Percentiles rank a stretch among this genome's conserved stretches.
These are phyloP conservation scores for Saimiri boliviensis DNA, from an alignment of 2,113 vertebrate genomes.

Conservation along the genomic window DNA sequence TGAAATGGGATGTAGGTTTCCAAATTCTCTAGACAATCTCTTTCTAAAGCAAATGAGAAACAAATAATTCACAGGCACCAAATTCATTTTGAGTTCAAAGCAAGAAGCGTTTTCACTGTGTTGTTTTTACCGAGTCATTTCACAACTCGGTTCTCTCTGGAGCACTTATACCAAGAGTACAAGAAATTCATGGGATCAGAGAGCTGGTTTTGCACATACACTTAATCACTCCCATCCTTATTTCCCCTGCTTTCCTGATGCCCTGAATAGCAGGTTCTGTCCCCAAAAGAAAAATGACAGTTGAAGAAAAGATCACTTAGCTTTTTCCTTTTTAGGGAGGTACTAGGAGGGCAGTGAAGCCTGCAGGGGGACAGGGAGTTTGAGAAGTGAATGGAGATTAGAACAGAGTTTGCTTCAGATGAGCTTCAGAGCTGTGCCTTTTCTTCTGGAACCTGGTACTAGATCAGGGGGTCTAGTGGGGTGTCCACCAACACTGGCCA, in stretches of 20 bases:
- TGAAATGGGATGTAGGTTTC: conserved; percentile 44
- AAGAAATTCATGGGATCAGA: not conserved
- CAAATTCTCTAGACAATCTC: conserved; percentile 42
- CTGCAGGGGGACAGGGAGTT: not conserved
- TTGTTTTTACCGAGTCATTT: not conserved
- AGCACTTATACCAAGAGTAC: not conserved
- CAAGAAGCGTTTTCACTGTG: not conserved
- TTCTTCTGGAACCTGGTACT: not conserved
- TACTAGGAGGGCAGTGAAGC: not conserved
- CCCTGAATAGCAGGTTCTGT: not conserved
- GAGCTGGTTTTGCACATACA: not conserved
- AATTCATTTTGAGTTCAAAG: not conserved
- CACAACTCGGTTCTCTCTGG: not conserved
- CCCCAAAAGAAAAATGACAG: not conserved
- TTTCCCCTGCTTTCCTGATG: not conserved
- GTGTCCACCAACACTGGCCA: not conserved
- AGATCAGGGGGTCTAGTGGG: not conserved
- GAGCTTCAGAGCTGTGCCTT: not conserved
- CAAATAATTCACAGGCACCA: conserved; percentile 52
- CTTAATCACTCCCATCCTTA: not conserved
- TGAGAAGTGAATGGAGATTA: not conserved
- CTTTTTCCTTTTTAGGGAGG: not conserved
- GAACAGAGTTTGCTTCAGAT: not conserved
- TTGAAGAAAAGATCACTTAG: not conserved
- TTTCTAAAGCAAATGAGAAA: conserved; percentile 71